Base-by-base conservation (phyloP, 1,140 invertebrate genomes). In the Spodoptera litura region DNA sequence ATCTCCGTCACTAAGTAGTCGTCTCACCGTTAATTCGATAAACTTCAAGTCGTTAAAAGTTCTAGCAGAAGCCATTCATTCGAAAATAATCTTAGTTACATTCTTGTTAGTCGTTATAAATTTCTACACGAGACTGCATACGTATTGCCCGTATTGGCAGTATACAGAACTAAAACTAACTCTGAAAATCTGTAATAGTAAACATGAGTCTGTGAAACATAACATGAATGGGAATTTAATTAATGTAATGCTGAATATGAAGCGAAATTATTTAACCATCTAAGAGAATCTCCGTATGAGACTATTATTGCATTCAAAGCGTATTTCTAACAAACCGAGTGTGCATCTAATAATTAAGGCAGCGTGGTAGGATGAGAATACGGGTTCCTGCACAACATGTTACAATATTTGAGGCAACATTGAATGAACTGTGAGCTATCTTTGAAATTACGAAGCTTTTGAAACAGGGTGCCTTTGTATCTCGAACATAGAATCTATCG, bases 371-470 rank as follows among this genome's bases (percentile, higher is more conserved):
- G 56, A 20, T 10, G 25, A 25, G 15, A 27, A 25, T 58, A 20
- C 20, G 10, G 20, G 20, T 35, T 12, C 38, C 38, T 59, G 31
- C 25, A 59, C 58, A 31, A 59, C 12, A 31, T 59, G 31, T 12
- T 59, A 58, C 20, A 31, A 44, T 20, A 64, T 64, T 62, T 35
- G 35, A 49, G 38, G 35, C 15, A 20, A 44, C 61, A 38, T 64
- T 64, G 61, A 64, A 64, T 44, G 61, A 35, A 15, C 61, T 64
- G 61, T 64, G 61, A 15, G 38, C 61, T 64, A 64, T 64, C 61
- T 49, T 35, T 49, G 38, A 64, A 44, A 64, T 64, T 64, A 44
- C 35, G 35, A 44, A 38, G 15, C 61, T 35, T 44, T 64, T 64
- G 53, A 64, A 35, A 64, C 61, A 49, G 20, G 35, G 31, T 15